These are phyloP conservation scores for Episyrphus balteatus DNA, from an alignment of 1,140 invertebrate genomes.

Conservation along the genomic window DNA sequence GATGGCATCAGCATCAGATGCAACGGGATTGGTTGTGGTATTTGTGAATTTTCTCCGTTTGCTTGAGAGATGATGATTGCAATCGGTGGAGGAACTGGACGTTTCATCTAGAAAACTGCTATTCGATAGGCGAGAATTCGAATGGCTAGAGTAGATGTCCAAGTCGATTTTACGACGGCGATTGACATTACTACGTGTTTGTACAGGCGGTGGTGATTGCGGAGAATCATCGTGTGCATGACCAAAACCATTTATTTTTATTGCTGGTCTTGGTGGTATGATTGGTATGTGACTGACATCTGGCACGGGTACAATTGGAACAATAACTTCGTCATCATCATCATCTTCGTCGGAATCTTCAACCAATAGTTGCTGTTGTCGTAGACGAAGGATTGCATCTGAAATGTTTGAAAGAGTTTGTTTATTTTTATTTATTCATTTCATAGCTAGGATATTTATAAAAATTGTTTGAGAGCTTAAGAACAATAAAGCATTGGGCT, in stretches of 20 bases:
- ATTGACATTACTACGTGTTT: not conserved
- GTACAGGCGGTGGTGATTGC: not conserved
- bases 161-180: not conserved
- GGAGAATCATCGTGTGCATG: not conserved
- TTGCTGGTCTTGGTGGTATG: not conserved
- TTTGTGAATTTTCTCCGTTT: not conserved
- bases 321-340: constrained; percentile 1
- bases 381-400: constrained; percentile 5
- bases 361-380: constrained; percentile 4
- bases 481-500: too few relatives aligned
- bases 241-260: constrained; percentile 5
- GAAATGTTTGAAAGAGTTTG: not conserved
- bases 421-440: too few relatives aligned
- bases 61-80: too few relatives aligned
- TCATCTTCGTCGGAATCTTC: constrained; percentile 5
- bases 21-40: too few relatives aligned
- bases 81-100: not conserved
- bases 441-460: too few relatives aligned
- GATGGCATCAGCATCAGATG: too few relatives aligned
- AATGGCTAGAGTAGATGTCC: constrained; percentile 7
- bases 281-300: not conserved
- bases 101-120: constrained; percentile 6
- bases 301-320: not conserved
- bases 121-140: constrained; percentile 8
- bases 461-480: too few relatives aligned